Evolutionary conservation across 1,140 invertebrate species (phyloP), one percentile per base, ranked within the genome.

Genomic region (Ditylenchus dipsaci): DNA sequence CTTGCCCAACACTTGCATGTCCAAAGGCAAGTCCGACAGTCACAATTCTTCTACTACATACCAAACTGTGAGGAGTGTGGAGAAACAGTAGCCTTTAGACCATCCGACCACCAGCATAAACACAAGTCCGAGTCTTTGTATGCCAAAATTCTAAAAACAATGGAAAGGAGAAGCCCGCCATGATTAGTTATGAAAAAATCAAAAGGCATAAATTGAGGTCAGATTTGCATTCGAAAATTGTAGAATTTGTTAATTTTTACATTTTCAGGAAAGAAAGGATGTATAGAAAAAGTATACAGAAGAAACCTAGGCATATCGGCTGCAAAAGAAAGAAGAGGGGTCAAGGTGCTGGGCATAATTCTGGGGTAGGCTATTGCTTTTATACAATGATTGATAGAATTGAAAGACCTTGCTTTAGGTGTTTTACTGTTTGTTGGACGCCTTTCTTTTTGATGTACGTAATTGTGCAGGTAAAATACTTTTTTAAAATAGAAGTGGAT

Each of bases 371-470:
- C 23, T 53, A 21, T 26, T 26, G 23, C 11, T 38, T 38, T n/a
- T 45, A 45, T 45, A 45, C 43, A 45, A 53, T 21, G 3, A 21
- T 53, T 17, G 3, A 3, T 53, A 53, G 8, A 3, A 53, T 15
- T 53, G 8, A 7, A 38, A 38, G 11, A 5, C 3, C 49, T 26
- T 19, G n/a, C 15, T 53, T 19, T 5, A 53, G 49, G 45, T 83
- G 82, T 53, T 82, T 82, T 62, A 83, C 82, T 17, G 63, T 82
- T 33, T 82, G 80, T 47, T 82, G 80, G 82, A 81, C 80, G 13
- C 82, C 80, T 11, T 82, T 82, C 63, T 81, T 82, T 64, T 65
- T 83, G 71, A 77, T 30, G 64, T 60, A 49, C 21, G 47, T 38
- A 49, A 53, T 38, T 56, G 26, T 64, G 27, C 23, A 47, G 43